Percentiles rank a stretch among this genome's conserved stretches.
phyloP scores from a whole-genome alignment of 2,888 invertebrate species.

The Actias luna region DNA sequence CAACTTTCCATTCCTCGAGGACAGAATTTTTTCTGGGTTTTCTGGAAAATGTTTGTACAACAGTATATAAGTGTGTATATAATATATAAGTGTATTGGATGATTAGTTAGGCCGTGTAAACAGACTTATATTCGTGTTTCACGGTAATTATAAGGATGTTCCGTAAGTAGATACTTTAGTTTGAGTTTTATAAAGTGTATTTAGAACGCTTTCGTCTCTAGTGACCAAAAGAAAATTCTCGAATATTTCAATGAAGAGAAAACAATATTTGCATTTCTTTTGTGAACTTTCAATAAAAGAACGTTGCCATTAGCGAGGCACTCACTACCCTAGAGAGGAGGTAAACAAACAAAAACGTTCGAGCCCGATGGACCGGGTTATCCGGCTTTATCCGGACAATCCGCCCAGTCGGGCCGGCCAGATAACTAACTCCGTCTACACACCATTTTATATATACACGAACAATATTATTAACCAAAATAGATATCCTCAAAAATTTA shows the following conservation, averaged over 20 bases:
- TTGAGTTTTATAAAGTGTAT: too few relatives aligned
- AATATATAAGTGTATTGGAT: too few relatives aligned
- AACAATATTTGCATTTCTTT: background rate
- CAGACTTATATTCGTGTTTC: too few relatives aligned
- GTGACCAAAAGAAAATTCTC: too few relatives aligned
- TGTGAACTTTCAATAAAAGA: conserved; percentile 9
- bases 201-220: too few relatives aligned
- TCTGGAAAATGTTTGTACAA: too few relatives aligned
- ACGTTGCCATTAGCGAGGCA: conserved; percentile 17
- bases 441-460: background rate
- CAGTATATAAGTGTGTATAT: too few relatives aligned
- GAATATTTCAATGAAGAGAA: background rate
- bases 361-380: conserved; percentile 32
- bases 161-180: too few relatives aligned
- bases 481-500: background rate
- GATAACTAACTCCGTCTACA: conserved; percentile 23
- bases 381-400: conserved; percentile 24
- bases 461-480: background rate
- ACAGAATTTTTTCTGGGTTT: too few relatives aligned
- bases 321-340: conserved; percentile 2
- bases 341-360: conserved; percentile 19
- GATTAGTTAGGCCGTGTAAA: too few relatives aligned
- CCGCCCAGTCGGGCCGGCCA: conserved; percentile 27
- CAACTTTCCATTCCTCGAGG: too few relatives aligned
- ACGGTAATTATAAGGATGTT: too few relatives aligned